Conservation (phyloP, 2,797 vertebrate species). For the Poeciliopsis gracilis region DNA sequence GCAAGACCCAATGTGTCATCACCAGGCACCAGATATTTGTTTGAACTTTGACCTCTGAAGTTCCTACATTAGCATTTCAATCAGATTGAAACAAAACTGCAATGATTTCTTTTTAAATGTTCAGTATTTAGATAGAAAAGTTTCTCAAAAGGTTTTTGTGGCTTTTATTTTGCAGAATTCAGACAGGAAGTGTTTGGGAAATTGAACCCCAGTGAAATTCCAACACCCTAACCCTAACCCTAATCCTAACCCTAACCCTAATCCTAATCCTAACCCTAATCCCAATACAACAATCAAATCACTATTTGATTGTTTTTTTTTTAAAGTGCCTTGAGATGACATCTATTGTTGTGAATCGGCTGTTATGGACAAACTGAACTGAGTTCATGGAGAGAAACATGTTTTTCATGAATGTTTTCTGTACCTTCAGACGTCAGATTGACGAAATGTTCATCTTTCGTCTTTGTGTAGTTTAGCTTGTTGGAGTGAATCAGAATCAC, state of each 20-base stretch:
- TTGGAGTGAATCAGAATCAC: slow-evolving; percentile 92
- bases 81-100: neutral
- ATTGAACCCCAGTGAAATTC: neutral
- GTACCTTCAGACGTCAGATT: slow-evolving; percentile 50
- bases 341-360: too few relatives aligned
- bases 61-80: neutral
- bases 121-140: neutral
- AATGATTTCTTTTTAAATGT: neutral
- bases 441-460: slow-evolving; percentile 11
- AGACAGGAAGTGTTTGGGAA: neutral
- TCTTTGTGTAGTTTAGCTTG: slow-evolving; percentile 81
- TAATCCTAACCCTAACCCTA: too few relatives aligned
- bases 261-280: too few relatives aligned
- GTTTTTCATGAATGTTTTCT: neutral
- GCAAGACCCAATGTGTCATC: neutral
- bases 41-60: neutral
- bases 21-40: neutral
- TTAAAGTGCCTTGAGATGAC: neutral
- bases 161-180: neutral
- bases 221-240: neutral
- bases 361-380: neutral
- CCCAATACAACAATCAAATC: neutral
- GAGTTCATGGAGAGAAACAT: neutral
- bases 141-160: neutral
- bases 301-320: neutral